phyloP scores from a whole-genome alignment of 2,797 vertebrate species.

The Lates japonicus region DNA sequence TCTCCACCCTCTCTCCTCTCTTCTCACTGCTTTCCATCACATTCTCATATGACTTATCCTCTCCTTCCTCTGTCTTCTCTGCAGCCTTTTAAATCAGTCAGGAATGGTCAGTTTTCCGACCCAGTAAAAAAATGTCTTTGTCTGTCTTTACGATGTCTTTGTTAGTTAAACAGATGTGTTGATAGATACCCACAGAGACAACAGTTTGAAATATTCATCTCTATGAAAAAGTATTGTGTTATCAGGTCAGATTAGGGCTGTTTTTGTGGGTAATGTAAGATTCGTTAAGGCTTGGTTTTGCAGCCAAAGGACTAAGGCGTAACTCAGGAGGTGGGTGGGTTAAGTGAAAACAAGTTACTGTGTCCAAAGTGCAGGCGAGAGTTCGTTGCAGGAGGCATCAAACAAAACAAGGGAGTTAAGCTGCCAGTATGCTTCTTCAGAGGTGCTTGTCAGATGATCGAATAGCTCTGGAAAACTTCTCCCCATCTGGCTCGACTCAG shows the following conservation, averaged over 20 bases:
- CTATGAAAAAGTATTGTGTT: neutral
- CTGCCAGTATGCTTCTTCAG: neutral
- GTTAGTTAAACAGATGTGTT: too few species aligned
- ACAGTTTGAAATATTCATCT: conserved; percentile 12
- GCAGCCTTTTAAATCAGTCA: neutral
- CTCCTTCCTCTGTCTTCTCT: conserved; percentile 3
- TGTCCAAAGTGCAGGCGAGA: neutral
- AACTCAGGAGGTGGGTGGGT: neutral
- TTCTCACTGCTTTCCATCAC: conserved; percentile 18
- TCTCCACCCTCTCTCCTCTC: conserved; percentile 20
- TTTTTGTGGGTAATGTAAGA: neutral
- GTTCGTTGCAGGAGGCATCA: neutral
- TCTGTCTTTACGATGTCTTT: too few species aligned
- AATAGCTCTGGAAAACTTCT: neutral
- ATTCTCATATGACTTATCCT: conserved; percentile 7
- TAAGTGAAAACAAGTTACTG: neutral
- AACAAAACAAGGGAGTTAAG: neutral
- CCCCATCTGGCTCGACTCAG: neutral
- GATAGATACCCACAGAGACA: too few species aligned
- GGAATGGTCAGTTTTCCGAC: neutral
- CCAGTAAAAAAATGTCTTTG: too few species aligned
- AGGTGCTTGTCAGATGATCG: neutral
- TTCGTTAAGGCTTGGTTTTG: neutral
- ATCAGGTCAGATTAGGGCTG: neutral
- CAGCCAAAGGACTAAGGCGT: too few species aligned